phyloP scores from a whole-genome alignment of 2,888 invertebrate genomes.

The Acrocyrtus sp. region DNA sequence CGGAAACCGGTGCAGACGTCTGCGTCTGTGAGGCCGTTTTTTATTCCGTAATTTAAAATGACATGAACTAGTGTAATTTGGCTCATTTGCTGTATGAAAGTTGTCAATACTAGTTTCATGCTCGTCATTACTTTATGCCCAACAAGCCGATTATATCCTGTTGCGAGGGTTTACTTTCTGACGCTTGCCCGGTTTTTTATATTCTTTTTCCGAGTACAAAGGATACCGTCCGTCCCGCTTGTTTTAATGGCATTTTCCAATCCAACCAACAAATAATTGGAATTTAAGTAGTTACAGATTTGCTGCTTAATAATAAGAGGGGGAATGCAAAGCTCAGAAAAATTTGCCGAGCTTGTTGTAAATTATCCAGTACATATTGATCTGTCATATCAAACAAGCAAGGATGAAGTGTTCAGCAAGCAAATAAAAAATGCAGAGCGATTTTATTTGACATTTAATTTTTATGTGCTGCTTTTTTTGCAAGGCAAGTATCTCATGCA shows the following conservation, averaged over 20 bases:
- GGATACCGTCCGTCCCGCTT: conserved; percentile 10
- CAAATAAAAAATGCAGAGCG: no score
- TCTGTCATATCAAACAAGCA: no score
- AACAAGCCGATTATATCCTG: conserved; percentile 34
- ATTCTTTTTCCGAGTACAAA: conserved; percentile 22
- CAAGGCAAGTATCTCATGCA: no score
- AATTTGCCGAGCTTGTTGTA: no score
- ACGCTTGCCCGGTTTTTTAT: conserved; percentile 22
- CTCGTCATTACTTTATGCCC: conserved; percentile 40
- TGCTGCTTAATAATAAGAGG: no score
- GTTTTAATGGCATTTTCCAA: neutral
- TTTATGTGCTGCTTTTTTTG: no score
- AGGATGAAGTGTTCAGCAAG: no score
- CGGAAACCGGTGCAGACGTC: conserved; percentile 52
- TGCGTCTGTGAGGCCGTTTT: conserved; percentile 37
- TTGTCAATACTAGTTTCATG: conserved; percentile 53
- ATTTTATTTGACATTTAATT: no score
- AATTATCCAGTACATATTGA: no score
- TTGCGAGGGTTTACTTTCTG: conserved; percentile 46
- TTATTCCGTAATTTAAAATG: conserved; percentile 53
- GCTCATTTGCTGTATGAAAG: conserved; percentile 49
- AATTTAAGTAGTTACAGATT: no score
- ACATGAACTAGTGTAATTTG: conserved; percentile 55
- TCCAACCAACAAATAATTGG: neutral
- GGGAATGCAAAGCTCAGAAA: no score